Evolutionary conservation across 2,888 invertebrate species (phyloP).

Genomic region (Leucania comma): DNA sequence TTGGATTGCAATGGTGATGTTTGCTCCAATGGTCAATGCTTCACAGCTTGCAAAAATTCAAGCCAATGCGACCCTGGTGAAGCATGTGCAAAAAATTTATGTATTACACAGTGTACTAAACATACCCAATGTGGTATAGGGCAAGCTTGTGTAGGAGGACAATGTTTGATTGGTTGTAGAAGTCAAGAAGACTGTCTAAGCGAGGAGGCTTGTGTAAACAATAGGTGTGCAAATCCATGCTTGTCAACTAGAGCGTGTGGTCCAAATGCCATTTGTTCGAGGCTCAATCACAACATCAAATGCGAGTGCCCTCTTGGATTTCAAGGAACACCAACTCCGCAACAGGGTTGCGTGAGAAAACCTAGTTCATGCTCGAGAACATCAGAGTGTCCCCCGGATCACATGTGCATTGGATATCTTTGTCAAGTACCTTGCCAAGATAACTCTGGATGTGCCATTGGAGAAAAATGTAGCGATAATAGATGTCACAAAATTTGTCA

Average conservation of each 20-base stretch:
- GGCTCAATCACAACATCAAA: constrained; percentile 93
- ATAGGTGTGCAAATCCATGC: constrained; percentile 96
- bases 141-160: constrained; percentile 95
- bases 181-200: constrained; percentile 95
- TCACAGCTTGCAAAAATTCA: constrained; percentile 94
- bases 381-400: constrained; percentile 94
- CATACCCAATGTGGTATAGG: constrained; percentile 95
- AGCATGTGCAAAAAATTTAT: constrained; percentile 94
- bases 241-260: constrained; percentile 94
- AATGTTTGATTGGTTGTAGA: constrained; percentile 96
- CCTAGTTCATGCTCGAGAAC: constrained; percentile 93
- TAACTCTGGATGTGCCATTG: constrained; percentile 94
- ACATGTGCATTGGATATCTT: constrained; percentile 94
- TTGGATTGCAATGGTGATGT: constrained; percentile 94
- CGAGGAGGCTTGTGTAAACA: constrained; percentile 95
- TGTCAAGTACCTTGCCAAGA: constrained; percentile 95
- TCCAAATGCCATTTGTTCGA: constrained; percentile 95
- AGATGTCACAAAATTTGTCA: constrained; percentile 96
- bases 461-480: constrained; percentile 95
- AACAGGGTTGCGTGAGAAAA: constrained; percentile 96
- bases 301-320: constrained; percentile 97
- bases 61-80: constrained; percentile 95
- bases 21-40: constrained; percentile 96
- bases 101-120: constrained; percentile 94
- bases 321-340: constrained; percentile 96